Percentiles rank a stretch among this genome's conserved stretches.
phyloP scores from a whole-genome alignment of 1,140 invertebrate species.

The Triops longicaudatus region DNA sequence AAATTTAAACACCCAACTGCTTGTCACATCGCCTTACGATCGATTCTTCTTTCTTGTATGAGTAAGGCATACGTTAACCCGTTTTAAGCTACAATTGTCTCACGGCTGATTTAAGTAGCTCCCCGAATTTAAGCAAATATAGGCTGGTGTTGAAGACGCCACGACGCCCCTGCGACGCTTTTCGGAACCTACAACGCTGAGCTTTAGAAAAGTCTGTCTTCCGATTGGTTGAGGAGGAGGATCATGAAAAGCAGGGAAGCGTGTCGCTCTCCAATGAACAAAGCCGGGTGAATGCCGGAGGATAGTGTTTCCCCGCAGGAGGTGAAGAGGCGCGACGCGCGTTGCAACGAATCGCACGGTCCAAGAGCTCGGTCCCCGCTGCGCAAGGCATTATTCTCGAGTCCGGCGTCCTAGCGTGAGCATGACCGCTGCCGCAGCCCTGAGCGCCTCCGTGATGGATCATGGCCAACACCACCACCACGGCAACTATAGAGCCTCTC shows the following conservation, averaged over 20 bases:
- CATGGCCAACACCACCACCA: constrained; percentile 26
- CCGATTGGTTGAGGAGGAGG: background rate
- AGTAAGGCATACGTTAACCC: too few species aligned
- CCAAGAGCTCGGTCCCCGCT: constrained; percentile 26
- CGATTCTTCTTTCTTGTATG: too few species aligned
- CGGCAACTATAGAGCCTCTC: background rate
- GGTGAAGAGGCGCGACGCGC: constrained; percentile 8
- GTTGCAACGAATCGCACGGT: constrained; percentile 1
- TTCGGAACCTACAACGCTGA: background rate
- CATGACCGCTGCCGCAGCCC: constrained; percentile 28
- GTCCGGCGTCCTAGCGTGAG: constrained; percentile 30
- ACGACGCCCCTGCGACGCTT: background rate
- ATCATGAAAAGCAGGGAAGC: constrained; percentile 1
- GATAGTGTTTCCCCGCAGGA: constrained; percentile 14
- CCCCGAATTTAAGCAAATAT: too few species aligned
- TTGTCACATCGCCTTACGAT: too few species aligned
- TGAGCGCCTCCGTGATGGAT: constrained; percentile 30
- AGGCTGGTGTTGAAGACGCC: background rate
- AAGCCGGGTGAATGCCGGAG: background rate
- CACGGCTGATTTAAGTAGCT: too few species aligned
- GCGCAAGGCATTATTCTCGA: constrained; percentile 29
- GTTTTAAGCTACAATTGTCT: too few species aligned
- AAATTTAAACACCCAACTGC: too few species aligned
- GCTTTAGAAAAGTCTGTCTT: background rate
- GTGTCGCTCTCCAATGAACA: background rate